Base-by-base conservation (phyloP, 2,113 vertebrate species). In the Neotragus pygmaeus region DNA sequence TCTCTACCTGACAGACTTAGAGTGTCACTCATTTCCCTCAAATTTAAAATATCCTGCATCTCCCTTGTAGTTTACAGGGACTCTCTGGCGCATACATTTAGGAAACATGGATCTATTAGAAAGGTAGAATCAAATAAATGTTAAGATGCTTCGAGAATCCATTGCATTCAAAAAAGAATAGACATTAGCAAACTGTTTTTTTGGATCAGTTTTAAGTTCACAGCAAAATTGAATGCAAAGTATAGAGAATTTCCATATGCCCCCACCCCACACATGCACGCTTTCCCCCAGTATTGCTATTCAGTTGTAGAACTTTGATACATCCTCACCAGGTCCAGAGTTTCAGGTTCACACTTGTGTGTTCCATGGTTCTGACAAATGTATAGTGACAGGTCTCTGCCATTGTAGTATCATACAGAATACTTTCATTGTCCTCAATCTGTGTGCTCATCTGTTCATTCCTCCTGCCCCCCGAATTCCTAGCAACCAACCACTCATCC, bases 331-430 rank as follows among this genome's bases (percentile, higher is more conserved):
- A 8, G 23, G 82, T 21, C 84, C 49, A 1, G 13, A 6, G 57
- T 58, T 13, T 2, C 15, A 17, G 53, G 27, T 25, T 73, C 27
- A 10, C 33, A 21, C 14, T 21, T 47, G 70, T 39, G 4, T 8
- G 1, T 43, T 51, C 28, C 28, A 0, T n/a, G 27, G 33, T 27
- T 80, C 30, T 23, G 43, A 80, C 51, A 70, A 11, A 33, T 4
- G 30, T 12, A 0, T 17, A 1, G 21, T 43, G 58, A 17, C 28
- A 0, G 13, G 33, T 36, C 2, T 6, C 30, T 30, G 1, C 66
- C 33, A 1, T 1, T 4, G 3, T 19, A 14, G 11, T 12, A 2
- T 28, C 19, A 0, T 3, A 0, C 7, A 16, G 25, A 55, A 23
- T 17, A 3, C 23, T 47, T n/a, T 27, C 25, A 2, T 60, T 57